phyloP scores from a whole-genome alignment of 1,140 invertebrate species.

The Papilio polyxenes region DNA sequence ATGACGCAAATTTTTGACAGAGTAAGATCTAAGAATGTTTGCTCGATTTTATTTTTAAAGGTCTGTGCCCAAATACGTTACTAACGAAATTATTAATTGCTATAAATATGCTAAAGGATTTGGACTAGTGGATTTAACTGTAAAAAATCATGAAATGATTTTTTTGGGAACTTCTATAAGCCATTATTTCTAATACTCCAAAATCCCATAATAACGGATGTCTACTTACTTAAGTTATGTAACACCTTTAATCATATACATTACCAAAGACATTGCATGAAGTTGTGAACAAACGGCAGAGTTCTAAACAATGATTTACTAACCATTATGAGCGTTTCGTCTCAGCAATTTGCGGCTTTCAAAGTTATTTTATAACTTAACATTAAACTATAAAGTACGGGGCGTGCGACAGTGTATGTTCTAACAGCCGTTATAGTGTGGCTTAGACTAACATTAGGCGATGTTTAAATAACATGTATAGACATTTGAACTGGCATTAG shows the following conservation, averaged over 20 bases:
- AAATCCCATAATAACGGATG: not conserved
- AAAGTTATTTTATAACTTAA: slow-evolving; percentile 44
- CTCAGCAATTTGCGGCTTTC: slow-evolving; percentile 47
- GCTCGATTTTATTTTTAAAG: no score
- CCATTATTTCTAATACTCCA: no score
- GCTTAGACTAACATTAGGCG: not conserved
- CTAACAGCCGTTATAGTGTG: slow-evolving; percentile 10
- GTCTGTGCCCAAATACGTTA: no score
- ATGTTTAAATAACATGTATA: not conserved
- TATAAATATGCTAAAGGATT: no score
- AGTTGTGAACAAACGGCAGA: slow-evolving; percentile 31
- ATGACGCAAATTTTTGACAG: not conserved
- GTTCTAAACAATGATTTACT: slow-evolving; percentile 53
- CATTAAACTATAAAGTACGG: slow-evolving; percentile 34
- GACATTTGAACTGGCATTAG: not conserved
- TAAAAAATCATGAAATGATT: no score
- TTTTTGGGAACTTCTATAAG: no score
- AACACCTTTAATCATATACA: not conserved
- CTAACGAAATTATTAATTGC: no score
- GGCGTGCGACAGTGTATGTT: slow-evolving; percentile 16
- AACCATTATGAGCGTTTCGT: slow-evolving; percentile 46
- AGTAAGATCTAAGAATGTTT: no score
- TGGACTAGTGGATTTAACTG: no score
- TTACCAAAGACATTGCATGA: slow-evolving; percentile 23
- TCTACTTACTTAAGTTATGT: not conserved